Evolutionary conservation across 2,797 vertebrate species (phyloP).

Genomic region (Peromyscus attwateri): DNA sequence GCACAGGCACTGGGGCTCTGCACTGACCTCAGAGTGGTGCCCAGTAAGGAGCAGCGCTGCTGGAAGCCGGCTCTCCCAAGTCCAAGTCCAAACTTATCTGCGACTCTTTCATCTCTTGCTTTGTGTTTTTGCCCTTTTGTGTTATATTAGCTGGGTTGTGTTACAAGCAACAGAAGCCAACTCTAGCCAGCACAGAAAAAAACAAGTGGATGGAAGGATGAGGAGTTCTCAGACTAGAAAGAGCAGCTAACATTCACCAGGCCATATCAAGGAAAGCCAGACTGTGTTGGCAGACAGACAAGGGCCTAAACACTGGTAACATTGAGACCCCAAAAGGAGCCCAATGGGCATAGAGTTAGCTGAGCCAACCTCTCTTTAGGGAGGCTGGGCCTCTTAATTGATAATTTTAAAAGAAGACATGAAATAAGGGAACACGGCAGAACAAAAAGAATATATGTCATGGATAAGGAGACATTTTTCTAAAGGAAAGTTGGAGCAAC

Average conservation of each 20-base stretch:
- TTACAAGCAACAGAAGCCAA: neutral
- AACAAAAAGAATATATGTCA: neutral
- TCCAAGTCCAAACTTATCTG: neutral
- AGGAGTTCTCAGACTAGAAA: neutral
- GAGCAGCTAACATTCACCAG: neutral
- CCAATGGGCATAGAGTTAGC: neutral
- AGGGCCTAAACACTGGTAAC: neutral
- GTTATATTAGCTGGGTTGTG: neutral
- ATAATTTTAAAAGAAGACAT: neutral
- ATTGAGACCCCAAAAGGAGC: neutral
- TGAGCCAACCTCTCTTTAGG: neutral
- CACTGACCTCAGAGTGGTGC: neutral
- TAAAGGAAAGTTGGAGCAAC: neutral
- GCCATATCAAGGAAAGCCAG: neutral
- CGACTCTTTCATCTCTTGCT: neutral
- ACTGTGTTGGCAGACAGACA: neutral
- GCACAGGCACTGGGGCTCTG: neutral
- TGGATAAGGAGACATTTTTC: neutral
- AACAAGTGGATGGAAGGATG: neutral
- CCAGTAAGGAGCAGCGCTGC: neutral
- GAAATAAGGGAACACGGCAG: neutral
- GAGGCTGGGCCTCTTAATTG: neutral
- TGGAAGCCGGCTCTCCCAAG: neutral
- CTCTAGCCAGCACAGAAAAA: neutral
- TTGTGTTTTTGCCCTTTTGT: neutral